A percentile compares a stretch with the other conserved stretches of the same genome.
Evolutionary conservation across 2,113 vertebrate species (phyloP).

Genomic region (Malurus alboscapulatus): DNA sequence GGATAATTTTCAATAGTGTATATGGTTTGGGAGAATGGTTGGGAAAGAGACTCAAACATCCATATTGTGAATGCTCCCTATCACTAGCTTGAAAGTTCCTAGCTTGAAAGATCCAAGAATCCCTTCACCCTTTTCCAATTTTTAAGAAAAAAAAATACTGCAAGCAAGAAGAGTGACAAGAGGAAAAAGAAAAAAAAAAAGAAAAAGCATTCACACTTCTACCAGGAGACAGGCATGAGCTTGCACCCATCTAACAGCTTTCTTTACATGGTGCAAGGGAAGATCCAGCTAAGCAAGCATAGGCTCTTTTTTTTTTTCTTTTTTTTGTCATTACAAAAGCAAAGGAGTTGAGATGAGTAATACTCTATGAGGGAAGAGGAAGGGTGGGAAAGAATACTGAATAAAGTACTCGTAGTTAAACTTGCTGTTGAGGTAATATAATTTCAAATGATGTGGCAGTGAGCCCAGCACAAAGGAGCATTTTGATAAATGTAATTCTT

Average conservation of each 20-base stretch:
- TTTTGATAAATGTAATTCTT: background rate
- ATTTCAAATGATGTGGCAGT: background rate
- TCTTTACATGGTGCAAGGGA: background rate
- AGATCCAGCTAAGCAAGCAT: background rate
- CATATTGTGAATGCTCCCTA: background rate
- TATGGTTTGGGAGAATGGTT: background rate
- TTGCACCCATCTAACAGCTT: background rate
- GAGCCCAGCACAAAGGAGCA: background rate
- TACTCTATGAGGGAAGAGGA: background rate
- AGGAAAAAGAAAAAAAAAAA: background rate
- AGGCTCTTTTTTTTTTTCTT: background rate
- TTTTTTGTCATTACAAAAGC: background rate
- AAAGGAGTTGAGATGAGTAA: background rate
- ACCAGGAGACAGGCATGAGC: background rate
- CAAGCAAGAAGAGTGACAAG: background rate
- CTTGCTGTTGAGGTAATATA: conserved; percentile 18
- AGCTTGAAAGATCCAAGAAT: background rate
- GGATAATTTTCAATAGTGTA: background rate
- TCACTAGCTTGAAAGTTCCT: background rate
- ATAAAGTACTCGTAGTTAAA: background rate
- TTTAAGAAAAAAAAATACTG: background rate
- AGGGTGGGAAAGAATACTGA: background rate
- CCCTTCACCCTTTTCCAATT: background rate
- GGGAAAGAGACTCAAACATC: background rate
- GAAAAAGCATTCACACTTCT: background rate